Conservation (phyloP, 2,797 vertebrate genomes). For the Hippopotamyrus pictus region DNA sequence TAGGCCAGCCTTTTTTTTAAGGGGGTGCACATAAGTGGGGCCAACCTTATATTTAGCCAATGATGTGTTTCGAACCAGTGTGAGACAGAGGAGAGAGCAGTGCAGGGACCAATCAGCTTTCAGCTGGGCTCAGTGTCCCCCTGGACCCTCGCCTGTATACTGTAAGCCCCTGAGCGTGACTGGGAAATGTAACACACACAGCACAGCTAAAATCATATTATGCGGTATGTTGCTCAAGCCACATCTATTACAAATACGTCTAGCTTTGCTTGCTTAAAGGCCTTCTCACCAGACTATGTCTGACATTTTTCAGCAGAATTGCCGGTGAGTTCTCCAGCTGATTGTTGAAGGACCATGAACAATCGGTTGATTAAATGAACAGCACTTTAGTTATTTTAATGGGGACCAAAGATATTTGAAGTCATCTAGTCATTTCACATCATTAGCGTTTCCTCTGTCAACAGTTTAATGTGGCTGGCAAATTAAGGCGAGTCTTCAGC, state of each 20-base stretch:
- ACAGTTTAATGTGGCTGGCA: not conserved
- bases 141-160: not conserved
- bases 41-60: not conserved
- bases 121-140: not conserved
- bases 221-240: not conserved
- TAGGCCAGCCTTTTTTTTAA: not conserved
- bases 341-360: not conserved
- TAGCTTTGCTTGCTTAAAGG: not conserved
- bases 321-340: not conserved
- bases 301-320: not conserved
- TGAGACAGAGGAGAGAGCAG: not conserved
- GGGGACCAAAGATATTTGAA: not conserved
- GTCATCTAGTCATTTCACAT: not conserved
- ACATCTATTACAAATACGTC: not conserved
- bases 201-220: not conserved
- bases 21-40: not conserved
- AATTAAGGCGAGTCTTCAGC: not conserved
- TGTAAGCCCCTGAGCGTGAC: not conserved
- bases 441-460: not conserved
- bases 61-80: not conserved
- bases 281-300: not conserved
- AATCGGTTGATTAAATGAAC: not conserved
- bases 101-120: not conserved
- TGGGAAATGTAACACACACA: not conserved
- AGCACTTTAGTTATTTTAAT: not conserved